These are phyloP conservation scores for Dendroctonus ponderosae DNA, from an alignment of 1,140 invertebrate species.

Conservation along the genomic window DNA sequence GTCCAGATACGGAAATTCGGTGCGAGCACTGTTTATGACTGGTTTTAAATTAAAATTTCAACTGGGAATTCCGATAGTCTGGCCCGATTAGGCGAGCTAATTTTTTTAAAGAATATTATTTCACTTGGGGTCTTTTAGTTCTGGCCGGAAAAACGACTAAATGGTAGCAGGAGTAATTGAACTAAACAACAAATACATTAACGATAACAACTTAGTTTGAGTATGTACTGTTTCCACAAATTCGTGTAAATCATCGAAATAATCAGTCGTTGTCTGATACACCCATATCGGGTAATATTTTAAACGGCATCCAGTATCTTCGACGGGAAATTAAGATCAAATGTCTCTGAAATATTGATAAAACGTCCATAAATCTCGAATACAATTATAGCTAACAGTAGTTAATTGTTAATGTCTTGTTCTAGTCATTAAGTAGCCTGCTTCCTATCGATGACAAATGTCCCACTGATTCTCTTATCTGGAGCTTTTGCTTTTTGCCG, in stretches of 20 bases:
- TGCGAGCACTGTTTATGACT: slow-evolving; percentile 20
- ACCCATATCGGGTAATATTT: no score
- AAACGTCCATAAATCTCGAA: slow-evolving; percentile 12
- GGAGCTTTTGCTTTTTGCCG: no score
- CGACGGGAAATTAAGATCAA: slow-evolving; percentile 8
- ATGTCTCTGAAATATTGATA: slow-evolving; percentile 15
- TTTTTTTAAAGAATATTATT: slow-evolving; percentile 6
- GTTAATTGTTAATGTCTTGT: slow-evolving; percentile 28
- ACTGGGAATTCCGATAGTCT: slow-evolving; percentile 18
- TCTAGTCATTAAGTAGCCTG: slow-evolving; percentile 18
- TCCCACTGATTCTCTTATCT: background rate
- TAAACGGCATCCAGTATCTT: background rate
- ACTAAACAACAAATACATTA: no score
- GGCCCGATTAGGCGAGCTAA: slow-evolving; percentile 5
- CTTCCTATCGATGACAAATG: slow-evolving; percentile 21
- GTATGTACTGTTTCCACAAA: no score
- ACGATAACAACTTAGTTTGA: no score
- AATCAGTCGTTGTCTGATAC: no score
- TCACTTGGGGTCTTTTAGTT: no score
- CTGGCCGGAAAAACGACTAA: no score
- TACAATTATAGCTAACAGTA: slow-evolving; percentile 22
- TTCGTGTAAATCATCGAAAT: no score
- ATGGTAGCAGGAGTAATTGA: no score
- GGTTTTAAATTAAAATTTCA: slow-evolving; percentile 29
- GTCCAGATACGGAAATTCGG: slow-evolving; percentile 28